Conservation (phyloP, 2,797 vertebrate genomes). For the Semaprochilodus insignis region DNA sequence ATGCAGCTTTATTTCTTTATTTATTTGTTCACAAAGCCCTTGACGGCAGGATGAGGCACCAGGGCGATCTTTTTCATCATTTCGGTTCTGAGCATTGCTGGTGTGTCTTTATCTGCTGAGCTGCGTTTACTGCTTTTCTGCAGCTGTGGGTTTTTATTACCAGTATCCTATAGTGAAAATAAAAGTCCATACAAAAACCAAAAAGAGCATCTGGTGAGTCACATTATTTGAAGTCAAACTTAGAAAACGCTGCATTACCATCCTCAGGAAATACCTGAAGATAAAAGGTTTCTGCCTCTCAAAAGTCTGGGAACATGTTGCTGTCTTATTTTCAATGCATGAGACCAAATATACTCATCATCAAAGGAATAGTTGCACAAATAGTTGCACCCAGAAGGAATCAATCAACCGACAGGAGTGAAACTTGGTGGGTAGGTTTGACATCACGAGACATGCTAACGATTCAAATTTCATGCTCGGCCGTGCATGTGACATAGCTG, state of each 20-base stretch:
- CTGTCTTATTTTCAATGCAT: no score
- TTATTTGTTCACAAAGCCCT: slow-evolving; percentile 2
- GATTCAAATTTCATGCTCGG: no score
- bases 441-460: no score
- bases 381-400: no score
- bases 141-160: neutral
- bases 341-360: no score
- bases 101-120: neutral
- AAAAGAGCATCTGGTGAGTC: neutral
- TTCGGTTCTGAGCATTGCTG: neutral
- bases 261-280: neutral
- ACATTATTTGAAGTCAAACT: neutral
- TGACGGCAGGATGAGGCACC: slow-evolving; percentile 10
- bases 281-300: neutral
- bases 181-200: neutral
- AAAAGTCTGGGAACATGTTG: neutral
- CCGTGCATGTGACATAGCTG: no score
- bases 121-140: neutral
- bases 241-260: neutral
- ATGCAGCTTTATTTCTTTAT: neutral
- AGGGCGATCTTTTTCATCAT: neutral
- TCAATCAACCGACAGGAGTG: no score
- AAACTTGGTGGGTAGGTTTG: no score
- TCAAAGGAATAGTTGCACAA: no score
- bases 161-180: neutral